Conservation (phyloP, 1,140 invertebrate genomes). For the Holotrichia oblita region DNA sequence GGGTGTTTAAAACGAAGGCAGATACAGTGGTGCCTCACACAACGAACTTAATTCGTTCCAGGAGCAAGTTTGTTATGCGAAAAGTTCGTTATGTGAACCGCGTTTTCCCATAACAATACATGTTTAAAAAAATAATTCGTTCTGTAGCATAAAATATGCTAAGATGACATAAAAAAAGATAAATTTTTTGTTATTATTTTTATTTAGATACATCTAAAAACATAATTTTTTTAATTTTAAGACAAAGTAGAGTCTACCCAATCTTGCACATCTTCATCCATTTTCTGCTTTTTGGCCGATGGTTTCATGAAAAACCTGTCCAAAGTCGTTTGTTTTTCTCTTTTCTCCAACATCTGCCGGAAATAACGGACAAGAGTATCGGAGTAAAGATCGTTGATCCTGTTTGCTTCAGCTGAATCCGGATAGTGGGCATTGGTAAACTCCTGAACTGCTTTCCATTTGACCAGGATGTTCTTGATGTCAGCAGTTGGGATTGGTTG, state of each 20-base stretch:
- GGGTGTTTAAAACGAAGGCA: too few species aligned
- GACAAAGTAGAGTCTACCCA: slow-evolving; percentile 11
- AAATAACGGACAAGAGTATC: slow-evolving; percentile 17
- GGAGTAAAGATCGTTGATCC: slow-evolving; percentile 15
- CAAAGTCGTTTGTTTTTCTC: slow-evolving; percentile 20
- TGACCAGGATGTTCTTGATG: slow-evolving; percentile 19
- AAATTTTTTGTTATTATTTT: slow-evolving; percentile 22
- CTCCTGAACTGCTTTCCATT: slow-evolving; percentile 19
- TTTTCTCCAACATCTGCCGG: slow-evolving; percentile 12
- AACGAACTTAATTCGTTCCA: slow-evolving; percentile 6
- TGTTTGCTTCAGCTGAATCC: slow-evolving; percentile 16
- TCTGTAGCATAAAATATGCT: slow-evolving; percentile 20
- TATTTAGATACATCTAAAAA: slow-evolving; percentile 21
- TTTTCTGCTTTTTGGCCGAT: slow-evolving; percentile 20
- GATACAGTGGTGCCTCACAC: slow-evolving; percentile 15
- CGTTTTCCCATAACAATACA: slow-evolving; percentile 20
- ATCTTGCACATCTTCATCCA: slow-evolving; percentile 15
- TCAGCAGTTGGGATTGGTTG: not conserved
- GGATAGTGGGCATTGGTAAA: slow-evolving; percentile 19
- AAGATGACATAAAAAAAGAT: slow-evolving; percentile 21
- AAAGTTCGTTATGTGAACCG: slow-evolving; percentile 16
- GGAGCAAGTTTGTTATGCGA: slow-evolving; percentile 19
- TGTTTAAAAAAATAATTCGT: slow-evolving; percentile 9
- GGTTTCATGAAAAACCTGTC: slow-evolving; percentile 11
- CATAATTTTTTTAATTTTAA: slow-evolving; percentile 22